These are phyloP conservation scores for Tethea ocularis DNA, from an alignment of 2,888 invertebrate genomes.

Conservation along the genomic window DNA sequence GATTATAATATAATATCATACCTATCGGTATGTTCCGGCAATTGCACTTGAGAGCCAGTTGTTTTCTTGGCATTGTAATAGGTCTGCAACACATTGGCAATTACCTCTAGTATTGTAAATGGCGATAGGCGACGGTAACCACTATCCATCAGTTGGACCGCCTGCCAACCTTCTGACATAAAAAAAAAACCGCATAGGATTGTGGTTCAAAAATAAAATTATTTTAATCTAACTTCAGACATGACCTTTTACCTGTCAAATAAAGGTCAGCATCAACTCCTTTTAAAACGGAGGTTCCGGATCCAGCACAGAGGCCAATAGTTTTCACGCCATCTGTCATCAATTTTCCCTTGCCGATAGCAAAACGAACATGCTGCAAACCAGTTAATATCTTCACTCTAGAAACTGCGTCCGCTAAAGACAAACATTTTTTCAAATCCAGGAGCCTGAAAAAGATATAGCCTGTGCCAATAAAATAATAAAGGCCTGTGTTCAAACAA, in stretches of 20 bases:
- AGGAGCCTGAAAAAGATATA: constrained; percentile 49
- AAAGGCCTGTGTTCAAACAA: no score
- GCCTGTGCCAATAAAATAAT: not conserved
- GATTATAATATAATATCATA: not conserved
- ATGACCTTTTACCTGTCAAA: constrained; percentile 90
- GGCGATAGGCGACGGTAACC: no score
- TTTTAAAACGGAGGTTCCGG: constrained; percentile 91
- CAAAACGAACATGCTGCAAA: constrained; percentile 88
- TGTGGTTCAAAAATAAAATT: not conserved
- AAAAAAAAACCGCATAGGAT: no score
- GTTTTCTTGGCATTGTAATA: no score
- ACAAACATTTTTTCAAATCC: constrained; percentile 44
- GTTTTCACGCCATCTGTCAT: constrained; percentile 78
- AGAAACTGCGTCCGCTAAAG: constrained; percentile 85
- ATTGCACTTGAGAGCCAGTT: no score
- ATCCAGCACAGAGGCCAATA: constrained; percentile 95
- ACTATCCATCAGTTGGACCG: no score
- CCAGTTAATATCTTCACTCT: constrained; percentile 88
- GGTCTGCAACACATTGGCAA: no score
- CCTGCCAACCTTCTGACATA: no score
- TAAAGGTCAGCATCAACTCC: constrained; percentile 90
- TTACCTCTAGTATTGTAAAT: no score
- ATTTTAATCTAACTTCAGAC: no score
- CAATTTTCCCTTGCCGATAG: constrained; percentile 79
- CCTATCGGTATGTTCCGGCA: not conserved